Evolutionary conservation across 2,113 vertebrate genomes (phyloP).

Genomic region (Mormoops blainvillei): DNA sequence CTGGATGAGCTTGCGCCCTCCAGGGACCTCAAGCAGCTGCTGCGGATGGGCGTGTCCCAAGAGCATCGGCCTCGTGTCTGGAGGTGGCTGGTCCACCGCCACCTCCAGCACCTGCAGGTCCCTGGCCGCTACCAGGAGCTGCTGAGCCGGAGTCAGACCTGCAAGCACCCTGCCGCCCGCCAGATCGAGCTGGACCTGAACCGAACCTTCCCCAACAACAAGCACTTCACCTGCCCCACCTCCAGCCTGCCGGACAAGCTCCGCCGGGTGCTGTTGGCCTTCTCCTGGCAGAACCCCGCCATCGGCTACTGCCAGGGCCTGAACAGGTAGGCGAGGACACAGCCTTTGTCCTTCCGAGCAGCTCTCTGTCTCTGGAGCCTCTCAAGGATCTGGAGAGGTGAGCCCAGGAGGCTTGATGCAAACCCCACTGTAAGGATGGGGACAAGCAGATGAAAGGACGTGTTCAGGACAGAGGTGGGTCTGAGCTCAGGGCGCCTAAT

Average conservation of each 20-base stretch:
- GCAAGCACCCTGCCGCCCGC: constrained; percentile 84
- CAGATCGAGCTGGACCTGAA: constrained; percentile 96
- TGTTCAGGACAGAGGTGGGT: background rate
- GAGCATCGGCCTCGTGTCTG: constrained; percentile 88
- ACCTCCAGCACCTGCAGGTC: constrained; percentile 70
- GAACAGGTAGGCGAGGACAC: constrained; percentile 86
- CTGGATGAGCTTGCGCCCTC: too few species aligned
- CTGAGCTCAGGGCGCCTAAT: background rate
- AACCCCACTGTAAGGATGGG: background rate
- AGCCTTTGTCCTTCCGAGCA: background rate
- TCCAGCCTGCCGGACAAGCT: constrained; percentile 88
- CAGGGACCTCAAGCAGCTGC: too few species aligned
- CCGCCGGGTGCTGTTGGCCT: constrained; percentile 89
- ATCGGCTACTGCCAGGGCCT: constrained; percentile 97
- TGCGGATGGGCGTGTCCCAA: constrained; percentile 87
- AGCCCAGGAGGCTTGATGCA: background rate
- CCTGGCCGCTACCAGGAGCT: constrained; percentile 85
- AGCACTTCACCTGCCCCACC: constrained; percentile 88
- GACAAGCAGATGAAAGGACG: background rate
- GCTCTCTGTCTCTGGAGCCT: background rate
- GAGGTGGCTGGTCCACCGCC: constrained; percentile 85
- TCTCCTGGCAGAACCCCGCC: constrained; percentile 93
- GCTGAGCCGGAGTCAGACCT: constrained; percentile 80
- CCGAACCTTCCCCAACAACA: constrained; percentile 93
- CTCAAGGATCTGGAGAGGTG: background rate